Conservation (phyloP, 1,140 invertebrate genomes). For the Psilanteris sp. region DNA sequence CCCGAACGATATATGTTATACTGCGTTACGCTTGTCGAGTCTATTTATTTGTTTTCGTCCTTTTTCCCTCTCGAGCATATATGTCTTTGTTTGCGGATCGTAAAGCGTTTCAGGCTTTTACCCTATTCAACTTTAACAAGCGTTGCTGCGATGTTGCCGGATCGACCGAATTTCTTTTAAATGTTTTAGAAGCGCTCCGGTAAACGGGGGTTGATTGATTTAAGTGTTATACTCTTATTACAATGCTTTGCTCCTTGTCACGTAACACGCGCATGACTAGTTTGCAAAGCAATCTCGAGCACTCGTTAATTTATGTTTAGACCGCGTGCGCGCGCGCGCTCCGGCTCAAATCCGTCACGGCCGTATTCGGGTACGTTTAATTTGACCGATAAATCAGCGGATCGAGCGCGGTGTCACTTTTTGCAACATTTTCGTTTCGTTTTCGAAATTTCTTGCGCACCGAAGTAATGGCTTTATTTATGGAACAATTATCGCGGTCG, state of each 20-base stretch:
- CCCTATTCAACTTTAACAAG: slow-evolving; percentile 44
- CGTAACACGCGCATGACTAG: slow-evolving; percentile 29
- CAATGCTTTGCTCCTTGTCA: slow-evolving; percentile 37
- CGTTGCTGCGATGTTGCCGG: slow-evolving; percentile 40
- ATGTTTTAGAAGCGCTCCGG: slow-evolving; percentile 30
- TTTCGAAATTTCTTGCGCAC: no score
- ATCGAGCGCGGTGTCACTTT: no score
- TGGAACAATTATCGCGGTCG: no score
- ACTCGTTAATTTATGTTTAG: slow-evolving; percentile 8
- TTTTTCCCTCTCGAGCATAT: slow-evolving; percentile 4
- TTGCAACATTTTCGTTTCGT: no score
- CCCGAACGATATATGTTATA: no score
- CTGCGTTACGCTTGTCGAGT: not conserved
- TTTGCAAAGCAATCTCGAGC: no score
- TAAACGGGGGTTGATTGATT: slow-evolving; percentile 34
- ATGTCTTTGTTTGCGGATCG: slow-evolving; percentile 32
- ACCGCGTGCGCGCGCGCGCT: no score
- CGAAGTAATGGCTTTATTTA: no score
- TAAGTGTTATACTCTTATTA: slow-evolving; percentile 41
- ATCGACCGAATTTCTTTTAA: slow-evolving; percentile 39
- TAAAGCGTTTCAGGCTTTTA: slow-evolving; percentile 23
- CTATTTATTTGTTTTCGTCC: not conserved
- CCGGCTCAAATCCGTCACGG: no score
- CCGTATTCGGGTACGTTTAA: not conserved
- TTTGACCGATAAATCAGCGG: not conserved